phyloP scores from a whole-genome alignment of 2,888 invertebrate species.

The Meiosimyza platycephala region DNA sequence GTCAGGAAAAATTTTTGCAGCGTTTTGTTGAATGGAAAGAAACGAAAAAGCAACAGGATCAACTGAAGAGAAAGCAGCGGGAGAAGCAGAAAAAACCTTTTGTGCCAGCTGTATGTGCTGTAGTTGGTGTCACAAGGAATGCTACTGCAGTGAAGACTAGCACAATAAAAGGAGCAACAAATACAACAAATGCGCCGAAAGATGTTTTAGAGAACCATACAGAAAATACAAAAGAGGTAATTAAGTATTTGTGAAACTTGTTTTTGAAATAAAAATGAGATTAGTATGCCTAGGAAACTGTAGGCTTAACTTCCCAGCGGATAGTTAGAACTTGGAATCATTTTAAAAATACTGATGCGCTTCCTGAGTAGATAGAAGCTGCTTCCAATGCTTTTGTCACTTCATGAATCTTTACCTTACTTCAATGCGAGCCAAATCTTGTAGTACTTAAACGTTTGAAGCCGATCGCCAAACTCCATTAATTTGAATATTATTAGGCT shows the following conservation, averaged over 20 bases:
- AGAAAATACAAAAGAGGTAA: slow-evolving; percentile 18
- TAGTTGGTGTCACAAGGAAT: neutral
- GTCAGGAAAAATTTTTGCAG: slow-evolving; percentile 45
- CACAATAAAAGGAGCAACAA: neutral
- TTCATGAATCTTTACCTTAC: too few relatives aligned
- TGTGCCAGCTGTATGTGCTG: slow-evolving; percentile 36
- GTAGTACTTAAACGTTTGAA: too few relatives aligned
- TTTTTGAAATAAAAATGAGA: neutral
- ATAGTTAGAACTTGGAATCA: too few relatives aligned
- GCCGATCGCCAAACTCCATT: too few relatives aligned
- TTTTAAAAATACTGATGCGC: too few relatives aligned
- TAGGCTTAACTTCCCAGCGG: too few relatives aligned
- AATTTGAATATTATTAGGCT: too few relatives aligned
- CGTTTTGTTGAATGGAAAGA: slow-evolving; percentile 49
- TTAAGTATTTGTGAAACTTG: slow-evolving; percentile 4
- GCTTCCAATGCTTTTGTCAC: too few relatives aligned
- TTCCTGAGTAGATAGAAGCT: too few relatives aligned
- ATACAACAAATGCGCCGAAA: slow-evolving; percentile 18
- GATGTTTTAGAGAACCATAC: slow-evolving; percentile 39
- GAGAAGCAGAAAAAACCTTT: slow-evolving; percentile 45
- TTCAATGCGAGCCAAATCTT: too few relatives aligned
- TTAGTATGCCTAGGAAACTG: too few relatives aligned
- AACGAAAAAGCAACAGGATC: slow-evolving; percentile 40
- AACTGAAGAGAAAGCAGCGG: slow-evolving; percentile 30
- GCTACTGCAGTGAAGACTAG: neutral